Conservation (phyloP, 2,797 vertebrate genomes). For the Centroberyx gerrardi region DNA sequence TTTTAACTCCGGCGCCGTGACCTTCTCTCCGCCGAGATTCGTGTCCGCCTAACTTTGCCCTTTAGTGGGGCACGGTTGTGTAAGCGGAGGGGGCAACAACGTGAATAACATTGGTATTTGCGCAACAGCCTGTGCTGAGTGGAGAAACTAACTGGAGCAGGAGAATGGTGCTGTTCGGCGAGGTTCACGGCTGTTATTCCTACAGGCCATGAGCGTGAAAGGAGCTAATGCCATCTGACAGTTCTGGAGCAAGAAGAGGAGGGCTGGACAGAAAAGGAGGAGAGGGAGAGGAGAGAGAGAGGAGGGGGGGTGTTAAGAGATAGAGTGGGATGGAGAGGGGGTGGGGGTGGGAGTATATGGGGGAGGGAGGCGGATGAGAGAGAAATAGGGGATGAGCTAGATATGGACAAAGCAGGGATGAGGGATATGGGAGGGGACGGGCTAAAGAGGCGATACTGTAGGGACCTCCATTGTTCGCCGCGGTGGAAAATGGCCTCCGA, state of each 20-base stretch:
- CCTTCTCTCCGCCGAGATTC: constrained; percentile 74
- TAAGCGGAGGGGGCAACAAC: constrained; percentile 68
- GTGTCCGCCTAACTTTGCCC: constrained; percentile 72
- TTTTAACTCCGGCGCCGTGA: constrained; percentile 58
- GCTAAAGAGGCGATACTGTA: constrained; percentile 61
- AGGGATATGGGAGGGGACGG: constrained; percentile 71
- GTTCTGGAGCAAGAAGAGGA: constrained; percentile 96
- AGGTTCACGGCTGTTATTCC: constrained; percentile 96
- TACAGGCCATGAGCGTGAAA: constrained; percentile 94
- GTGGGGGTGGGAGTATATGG: constrained; percentile 71
- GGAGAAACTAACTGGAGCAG: constrained; percentile 95
- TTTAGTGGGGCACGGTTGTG: constrained; percentile 77
- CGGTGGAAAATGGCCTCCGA: constrained; percentile 60
- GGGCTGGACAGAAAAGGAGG: constrained; percentile 85
- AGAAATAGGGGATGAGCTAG: constrained; percentile 80
- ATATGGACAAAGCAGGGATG: constrained; percentile 82
- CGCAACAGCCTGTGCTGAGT: constrained; percentile 86
- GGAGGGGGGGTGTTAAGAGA: constrained; percentile 78
- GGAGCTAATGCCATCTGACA: constrained; percentile 96
- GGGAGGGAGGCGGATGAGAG: constrained; percentile 76
- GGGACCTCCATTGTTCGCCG: constrained; percentile 61
- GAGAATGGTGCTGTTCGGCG: constrained; percentile 93
- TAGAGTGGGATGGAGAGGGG: constrained; percentile 78
- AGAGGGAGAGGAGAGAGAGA: constrained; percentile 67
- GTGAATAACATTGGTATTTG: constrained; percentile 86